Evolutionary conservation across 2,797 vertebrate species (phyloP), one percentile per base, ranked within the genome.

Genomic region (Gymnoscopelus braueri): DNA sequence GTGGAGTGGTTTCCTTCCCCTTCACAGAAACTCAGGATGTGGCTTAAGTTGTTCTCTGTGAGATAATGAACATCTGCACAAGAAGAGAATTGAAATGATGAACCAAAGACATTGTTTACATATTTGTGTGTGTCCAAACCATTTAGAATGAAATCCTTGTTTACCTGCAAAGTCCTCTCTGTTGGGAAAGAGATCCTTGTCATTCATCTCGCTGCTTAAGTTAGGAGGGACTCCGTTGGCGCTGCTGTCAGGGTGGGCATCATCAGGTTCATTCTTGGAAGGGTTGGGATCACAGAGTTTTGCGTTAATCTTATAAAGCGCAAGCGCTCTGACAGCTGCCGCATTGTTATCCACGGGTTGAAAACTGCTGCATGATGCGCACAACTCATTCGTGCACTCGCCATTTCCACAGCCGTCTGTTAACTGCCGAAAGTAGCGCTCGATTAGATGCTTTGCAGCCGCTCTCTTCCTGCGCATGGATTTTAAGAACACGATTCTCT

Each of bases 351-450:
- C 98, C 96, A 99, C 93, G 89, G 95, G 95, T 84, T 90, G 95
- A 89, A 97, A 99, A 91, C 93, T 94, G 80, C 92, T 90, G 87
- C 95, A 96, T 81, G 98, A 99, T 89, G 97, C 98, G 88, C 98
- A 99, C 90, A 96, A 96, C 93, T 97, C 96, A 94, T 99, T 99
- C 87, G 96, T 95, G 95, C 98, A 99, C 95, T 95, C 94, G 92
- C 96, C 96, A 97, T 98, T 98, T 95, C 98, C 98, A 95, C 98
- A 99, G 94, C 98, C 98, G 87, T 98, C 96, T 9, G 98, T 99
- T 95, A 99, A 96, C 96, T 99, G 98, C 89, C 95, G 96, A 95
- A 98, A 99, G 95, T 99, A 99, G 94, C 97, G 97, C 94, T 99
- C 97, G 92, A 99, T 99, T 94, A 99, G 96, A 95, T 98, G 96